These are phyloP conservation scores for Eupristina koningsbergeri DNA, from an alignment of 1,140 invertebrate genomes.

Conservation along the genomic window DNA sequence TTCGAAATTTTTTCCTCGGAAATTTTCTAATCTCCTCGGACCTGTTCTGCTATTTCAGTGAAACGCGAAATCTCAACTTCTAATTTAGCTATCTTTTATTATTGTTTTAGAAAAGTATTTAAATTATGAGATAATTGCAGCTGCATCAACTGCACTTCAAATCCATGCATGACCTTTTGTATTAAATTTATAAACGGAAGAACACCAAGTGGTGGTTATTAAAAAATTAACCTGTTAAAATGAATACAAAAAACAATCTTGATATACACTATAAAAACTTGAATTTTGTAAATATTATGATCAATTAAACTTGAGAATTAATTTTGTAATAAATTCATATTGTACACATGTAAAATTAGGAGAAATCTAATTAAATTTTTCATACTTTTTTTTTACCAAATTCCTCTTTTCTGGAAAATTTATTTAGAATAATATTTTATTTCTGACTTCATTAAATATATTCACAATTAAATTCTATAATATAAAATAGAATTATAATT, in stretches of 20 bases:
- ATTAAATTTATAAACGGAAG: background rate
- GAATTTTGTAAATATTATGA: background rate
- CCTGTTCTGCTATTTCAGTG: background rate
- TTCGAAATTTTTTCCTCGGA: conserved; percentile 23
- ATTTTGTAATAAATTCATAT: background rate
- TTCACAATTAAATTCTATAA: no score
- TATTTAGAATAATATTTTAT: no score
- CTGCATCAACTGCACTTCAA: no score
- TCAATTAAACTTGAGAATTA: conserved; percentile 14
- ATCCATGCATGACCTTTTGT: background rate
- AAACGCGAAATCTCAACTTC: background rate
- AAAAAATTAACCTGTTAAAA: background rate
- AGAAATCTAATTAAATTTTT: background rate
- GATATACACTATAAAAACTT: background rate
- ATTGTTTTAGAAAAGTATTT: conserved; percentile 1
- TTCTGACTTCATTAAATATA: no score
- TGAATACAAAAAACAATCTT: background rate
- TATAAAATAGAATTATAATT: no score
- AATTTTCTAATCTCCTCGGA: conserved; percentile 1
- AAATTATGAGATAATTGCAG: no score
- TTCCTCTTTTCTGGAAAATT: no score
- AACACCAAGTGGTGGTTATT: background rate
- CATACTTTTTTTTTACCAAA: background rate
- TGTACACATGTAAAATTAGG: background rate
- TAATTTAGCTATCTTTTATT: conserved; percentile 7